Conservation (phyloP, 2,797 vertebrate genomes). For the Hydrophis major region DNA sequence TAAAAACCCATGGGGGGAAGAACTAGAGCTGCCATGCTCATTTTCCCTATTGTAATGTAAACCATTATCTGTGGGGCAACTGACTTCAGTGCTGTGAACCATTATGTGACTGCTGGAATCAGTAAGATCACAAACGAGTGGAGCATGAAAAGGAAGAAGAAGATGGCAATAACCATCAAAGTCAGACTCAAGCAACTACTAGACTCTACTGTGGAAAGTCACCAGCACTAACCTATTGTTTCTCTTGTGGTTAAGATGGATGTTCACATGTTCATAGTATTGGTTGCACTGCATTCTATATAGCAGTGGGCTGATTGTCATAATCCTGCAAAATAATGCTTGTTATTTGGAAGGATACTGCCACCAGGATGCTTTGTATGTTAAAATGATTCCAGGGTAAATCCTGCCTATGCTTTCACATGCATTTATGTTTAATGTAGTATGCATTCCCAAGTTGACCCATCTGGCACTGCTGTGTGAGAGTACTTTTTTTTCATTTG, state of each 20-base stretch:
- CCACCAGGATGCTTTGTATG: background rate
- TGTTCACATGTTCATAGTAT: background rate
- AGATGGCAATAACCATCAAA: background rate
- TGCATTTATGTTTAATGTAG: background rate
- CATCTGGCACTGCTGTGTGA: fast-evolving
- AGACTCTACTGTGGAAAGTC: background rate
- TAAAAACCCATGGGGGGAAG: background rate
- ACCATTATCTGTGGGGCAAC: background rate
- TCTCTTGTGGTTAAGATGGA: background rate
- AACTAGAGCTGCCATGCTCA: background rate
- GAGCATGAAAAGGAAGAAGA: background rate
- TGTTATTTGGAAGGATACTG: background rate
- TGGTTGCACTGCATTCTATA: background rate
- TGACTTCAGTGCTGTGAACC: background rate
- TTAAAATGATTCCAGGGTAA: background rate
- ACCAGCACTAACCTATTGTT: background rate
- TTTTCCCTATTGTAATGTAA: background rate
- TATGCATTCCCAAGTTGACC: background rate
- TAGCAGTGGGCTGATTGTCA: background rate
- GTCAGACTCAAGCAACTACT: background rate
- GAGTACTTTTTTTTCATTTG: background rate
- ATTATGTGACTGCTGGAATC: background rate
- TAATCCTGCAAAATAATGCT: background rate
- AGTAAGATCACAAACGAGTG: background rate
- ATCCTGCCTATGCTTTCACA: background rate